phyloP scores from a whole-genome alignment of 1,140 invertebrate genomes.

The Rhopalosiphum maidis region DNA sequence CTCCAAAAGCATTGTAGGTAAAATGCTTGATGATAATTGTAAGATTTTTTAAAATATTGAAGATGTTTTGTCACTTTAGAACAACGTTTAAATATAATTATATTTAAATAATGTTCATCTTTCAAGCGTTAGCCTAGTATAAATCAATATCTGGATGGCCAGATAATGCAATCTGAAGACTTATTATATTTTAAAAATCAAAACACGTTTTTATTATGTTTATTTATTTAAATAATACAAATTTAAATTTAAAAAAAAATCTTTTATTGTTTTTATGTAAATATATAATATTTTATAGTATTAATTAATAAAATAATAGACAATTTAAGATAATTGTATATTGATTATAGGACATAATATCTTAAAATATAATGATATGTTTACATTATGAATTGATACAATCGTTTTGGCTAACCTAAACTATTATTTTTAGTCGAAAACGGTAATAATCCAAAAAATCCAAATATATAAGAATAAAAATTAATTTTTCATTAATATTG shows the following conservation, averaged over 20 bases:
- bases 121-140: background rate
- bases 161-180: no score
- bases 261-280: no score
- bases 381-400: background rate
- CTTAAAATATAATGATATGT: background rate
- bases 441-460: background rate
- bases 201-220: no score
- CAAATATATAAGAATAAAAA: background rate
- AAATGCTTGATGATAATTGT: background rate
- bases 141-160: background rate
- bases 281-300: background rate
- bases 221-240: background rate
- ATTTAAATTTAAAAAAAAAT: background rate
- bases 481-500: background rate
- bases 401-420: no score
- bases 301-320: background rate
- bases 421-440: background rate
- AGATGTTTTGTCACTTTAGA: background rate
- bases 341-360: background rate
- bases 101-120: background rate
- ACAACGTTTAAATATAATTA: background rate
- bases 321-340: background rate
- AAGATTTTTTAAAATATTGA: background rate
- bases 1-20: slow-evolving; percentile 13
- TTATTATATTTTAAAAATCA: no score